Evolutionary conservation across 2,113 vertebrate genomes (phyloP).

Genomic region (Morone chrysops): DNA sequence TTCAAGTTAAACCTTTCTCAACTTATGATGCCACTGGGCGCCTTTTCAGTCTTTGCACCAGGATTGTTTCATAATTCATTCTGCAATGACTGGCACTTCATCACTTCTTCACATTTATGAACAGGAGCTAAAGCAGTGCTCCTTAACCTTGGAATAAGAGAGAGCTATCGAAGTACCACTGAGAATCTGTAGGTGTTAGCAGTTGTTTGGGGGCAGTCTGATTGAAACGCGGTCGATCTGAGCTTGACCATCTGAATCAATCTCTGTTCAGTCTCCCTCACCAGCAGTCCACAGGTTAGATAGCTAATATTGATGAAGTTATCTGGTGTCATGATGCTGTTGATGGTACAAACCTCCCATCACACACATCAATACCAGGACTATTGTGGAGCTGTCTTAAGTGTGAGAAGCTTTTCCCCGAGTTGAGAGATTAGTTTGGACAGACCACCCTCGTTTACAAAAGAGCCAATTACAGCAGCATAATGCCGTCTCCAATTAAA

Average conservation of each 20-base stretch:
- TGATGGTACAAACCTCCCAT: conserved; percentile 12
- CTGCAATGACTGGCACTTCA: neutral
- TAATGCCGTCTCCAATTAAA: conserved; percentile 74
- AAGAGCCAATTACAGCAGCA: conserved; percentile 71
- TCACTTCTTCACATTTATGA: neutral
- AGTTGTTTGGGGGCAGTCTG: neutral
- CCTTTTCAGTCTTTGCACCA: neutral
- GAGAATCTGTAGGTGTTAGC: neutral
- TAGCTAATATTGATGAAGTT: conserved; percentile 25
- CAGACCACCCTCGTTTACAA: conserved; percentile 61
- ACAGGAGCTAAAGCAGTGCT: neutral
- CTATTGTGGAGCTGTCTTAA: conserved; percentile 48
- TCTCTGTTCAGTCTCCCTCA: neutral
- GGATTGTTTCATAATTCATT: neutral
- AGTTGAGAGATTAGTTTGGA: conserved; percentile 68
- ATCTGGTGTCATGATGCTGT: conserved; percentile 15
- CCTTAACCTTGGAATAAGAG: neutral
- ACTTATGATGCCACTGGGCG: neutral
- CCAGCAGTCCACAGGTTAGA: neutral
- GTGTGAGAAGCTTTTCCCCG: conserved; percentile 17
- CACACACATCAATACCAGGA: conserved; percentile 22
- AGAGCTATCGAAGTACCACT: neutral
- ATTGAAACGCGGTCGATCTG: neutral
- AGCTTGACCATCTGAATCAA: neutral
- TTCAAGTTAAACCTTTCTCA: neutral